Conservation (phyloP, 2,888 invertebrate genomes). For the Galerucella nymphaeae region DNA sequence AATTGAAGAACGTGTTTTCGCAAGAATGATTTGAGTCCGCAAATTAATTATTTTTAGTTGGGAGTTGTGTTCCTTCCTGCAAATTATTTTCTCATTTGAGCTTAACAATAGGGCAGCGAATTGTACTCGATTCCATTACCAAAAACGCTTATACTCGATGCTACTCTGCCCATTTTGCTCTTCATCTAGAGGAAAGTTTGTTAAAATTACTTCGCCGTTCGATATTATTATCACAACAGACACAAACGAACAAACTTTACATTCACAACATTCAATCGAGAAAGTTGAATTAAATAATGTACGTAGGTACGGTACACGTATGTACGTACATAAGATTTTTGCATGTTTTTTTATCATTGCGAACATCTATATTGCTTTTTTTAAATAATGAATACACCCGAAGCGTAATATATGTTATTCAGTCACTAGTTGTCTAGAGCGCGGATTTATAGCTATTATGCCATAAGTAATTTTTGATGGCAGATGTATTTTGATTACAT, state of each 20-base stretch:
- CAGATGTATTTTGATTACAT: too few relatives aligned
- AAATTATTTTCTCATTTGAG: conserved; percentile 51
- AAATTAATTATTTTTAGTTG: conserved; percentile 58
- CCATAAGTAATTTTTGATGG: too few relatives aligned
- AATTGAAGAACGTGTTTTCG: conserved; percentile 59
- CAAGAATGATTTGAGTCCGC: conserved; percentile 54
- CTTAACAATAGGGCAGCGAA: conserved; percentile 30
- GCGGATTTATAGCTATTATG: too few relatives aligned
- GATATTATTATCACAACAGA: background rate
- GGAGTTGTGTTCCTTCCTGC: conserved; percentile 50
- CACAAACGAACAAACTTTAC: background rate
- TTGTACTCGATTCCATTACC: conserved; percentile 21
- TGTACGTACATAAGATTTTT: too few relatives aligned
- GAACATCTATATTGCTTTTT: too few relatives aligned
- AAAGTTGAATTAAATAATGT: background rate
- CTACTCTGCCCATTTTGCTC: conserved; percentile 1
- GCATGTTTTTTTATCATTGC: too few relatives aligned
- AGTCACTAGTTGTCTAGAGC: too few relatives aligned
- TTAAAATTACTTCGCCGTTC: background rate
- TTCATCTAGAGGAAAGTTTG: background rate
- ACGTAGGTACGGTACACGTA: too few relatives aligned
- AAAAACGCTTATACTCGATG: conserved; percentile 7
- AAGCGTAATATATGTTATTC: too few relatives aligned
- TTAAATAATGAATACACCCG: too few relatives aligned
- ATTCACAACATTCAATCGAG: background rate